phyloP scores from a whole-genome alignment of 1,140 invertebrate genomes.

The Zeugodacus cucurbitae region DNA sequence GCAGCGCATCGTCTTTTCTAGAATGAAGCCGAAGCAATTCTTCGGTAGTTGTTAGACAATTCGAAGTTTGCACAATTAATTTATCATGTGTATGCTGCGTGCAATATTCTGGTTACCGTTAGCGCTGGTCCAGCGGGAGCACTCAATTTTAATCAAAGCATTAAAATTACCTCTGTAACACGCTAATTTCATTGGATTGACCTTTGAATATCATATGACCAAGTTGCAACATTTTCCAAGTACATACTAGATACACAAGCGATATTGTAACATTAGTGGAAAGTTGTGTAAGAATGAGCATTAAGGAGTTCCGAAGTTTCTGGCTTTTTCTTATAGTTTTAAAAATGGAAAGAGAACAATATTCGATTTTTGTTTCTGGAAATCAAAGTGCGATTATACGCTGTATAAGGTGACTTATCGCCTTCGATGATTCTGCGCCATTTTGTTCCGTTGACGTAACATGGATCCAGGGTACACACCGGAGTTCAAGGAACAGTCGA shows the following conservation, averaged over 20 bases:
- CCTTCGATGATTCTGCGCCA: no score
- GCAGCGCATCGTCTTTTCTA: not conserved
- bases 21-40: not conserved
- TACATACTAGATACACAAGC: no score
- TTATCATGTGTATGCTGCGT: not conserved
- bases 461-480: no score
- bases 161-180: not conserved
- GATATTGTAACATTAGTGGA: no score
- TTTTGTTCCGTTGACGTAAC: no score
- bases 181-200: constrained; percentile 14
- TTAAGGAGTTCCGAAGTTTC: not conserved
- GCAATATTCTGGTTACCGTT: not conserved
- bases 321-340: no score
- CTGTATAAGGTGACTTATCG: no score
- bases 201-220: not conserved
- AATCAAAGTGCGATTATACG: no score
- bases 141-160: constrained; percentile 26
- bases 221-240: not conserved
- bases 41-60: not conserved
- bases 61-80: constrained; percentile 4
- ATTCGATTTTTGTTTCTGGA: no score
- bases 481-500: no score
- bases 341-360: no score
- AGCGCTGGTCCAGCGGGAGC: not conserved
- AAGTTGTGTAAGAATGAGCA: not conserved